Base-by-base conservation (phyloP, 2,888 invertebrate species). In the Eilema griseolum region DNA sequence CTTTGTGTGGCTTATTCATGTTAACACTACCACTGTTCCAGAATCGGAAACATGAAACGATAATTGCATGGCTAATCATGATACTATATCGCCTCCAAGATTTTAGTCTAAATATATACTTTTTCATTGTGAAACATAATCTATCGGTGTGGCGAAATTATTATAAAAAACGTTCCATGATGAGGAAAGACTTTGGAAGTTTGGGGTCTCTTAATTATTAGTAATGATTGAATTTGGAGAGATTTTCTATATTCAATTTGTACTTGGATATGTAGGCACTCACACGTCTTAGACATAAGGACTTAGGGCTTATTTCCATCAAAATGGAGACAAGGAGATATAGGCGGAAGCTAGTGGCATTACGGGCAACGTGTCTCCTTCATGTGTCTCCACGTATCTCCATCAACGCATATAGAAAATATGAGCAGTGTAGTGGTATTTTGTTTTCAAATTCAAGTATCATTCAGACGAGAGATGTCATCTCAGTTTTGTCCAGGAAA, bases 1-100 rank as follows among this genome's bases (percentile, higher is more conserved):
- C 74, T 20, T 46, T 79, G 3, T 72, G 70, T 52, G 78, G 78
- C 4, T 7, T 46, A 7, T 16, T 63, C 4, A 68, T 71, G 60
- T 26, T 78, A 7, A 11, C 71, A 1, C 12, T 77, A 16, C 59
- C 65, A 0, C 41, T 76, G n/a, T 41, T 41, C 1, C 24, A 23
- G 37, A 12, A 59, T 16, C 41, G 33, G 16, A 56, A 14, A 31
- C n/a, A 31, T 28, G 16, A 33, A 23, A n/a, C n/a, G 23, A 33
- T 16, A 33, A 33, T 59, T 33, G 66, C 11, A 20, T 26, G 41
- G 20, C 60, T 60, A 14, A 28, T 65, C n/a, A 33, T 26, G 33
- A 59, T 59, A 37, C 24, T 66, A 2, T 26, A 41, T 59, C 41
- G 60, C 7, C 20, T 66, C 4, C 66, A 66, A 26, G 59, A n/a